These are phyloP conservation scores for Phyllostomus discolor DNA, from an alignment of 2,113 vertebrate species.

Conservation along the genomic window DNA sequence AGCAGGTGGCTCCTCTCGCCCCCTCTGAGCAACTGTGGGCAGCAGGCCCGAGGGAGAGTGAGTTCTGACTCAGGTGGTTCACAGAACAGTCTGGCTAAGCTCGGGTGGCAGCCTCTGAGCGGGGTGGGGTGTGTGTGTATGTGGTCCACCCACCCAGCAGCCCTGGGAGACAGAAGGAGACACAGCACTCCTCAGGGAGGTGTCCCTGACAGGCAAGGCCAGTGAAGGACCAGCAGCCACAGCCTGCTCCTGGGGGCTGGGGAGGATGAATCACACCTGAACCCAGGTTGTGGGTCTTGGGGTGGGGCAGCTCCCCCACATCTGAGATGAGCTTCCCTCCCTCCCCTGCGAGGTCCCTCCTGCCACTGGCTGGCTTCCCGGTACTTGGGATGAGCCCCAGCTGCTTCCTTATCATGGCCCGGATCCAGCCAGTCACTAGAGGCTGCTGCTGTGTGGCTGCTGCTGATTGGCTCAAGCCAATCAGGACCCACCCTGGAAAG, in stretches of 20 bases:
- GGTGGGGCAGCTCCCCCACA: not conserved
- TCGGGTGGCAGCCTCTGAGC: not conserved
- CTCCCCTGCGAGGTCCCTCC: not conserved
- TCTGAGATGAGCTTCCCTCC: not conserved
- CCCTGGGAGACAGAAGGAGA: not conserved
- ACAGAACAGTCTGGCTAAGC: not conserved
- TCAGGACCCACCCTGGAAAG: not conserved
- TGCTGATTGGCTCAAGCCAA: not conserved
- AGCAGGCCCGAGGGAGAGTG: not conserved
- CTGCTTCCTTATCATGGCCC: not conserved
- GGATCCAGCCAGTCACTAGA: not conserved
- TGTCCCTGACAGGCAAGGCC: not conserved
- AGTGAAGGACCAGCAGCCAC: rapidly evolving
- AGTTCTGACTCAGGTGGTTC: not conserved
- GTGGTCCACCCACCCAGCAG: not conserved
- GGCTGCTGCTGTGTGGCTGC: not conserved
- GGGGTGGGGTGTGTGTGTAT: not conserved
- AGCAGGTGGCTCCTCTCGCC: rapidly evolving
- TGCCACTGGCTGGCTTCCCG: not conserved
- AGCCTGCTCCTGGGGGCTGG: not conserved
- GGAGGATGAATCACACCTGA: no score
- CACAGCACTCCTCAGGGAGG: not conserved
- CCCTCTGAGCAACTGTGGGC: not conserved
- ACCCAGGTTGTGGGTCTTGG: not conserved
- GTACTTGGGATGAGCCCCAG: not conserved